Percentiles rank a stretch among this genome's conserved stretches.
Conservation (phyloP, 1,140 invertebrate genomes). For the Drosophila setifemur region DNA sequence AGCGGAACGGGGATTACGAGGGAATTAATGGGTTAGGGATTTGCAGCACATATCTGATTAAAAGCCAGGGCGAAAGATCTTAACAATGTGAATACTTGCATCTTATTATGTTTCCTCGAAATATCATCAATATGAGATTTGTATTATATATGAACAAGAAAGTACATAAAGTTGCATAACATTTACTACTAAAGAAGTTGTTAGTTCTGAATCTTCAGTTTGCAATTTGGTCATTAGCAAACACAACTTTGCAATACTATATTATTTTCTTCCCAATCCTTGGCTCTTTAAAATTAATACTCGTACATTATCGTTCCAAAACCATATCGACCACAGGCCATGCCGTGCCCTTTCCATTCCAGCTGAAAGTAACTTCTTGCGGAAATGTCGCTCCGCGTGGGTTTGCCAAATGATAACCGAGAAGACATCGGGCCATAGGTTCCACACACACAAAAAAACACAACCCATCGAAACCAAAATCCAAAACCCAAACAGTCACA, state of each 20-base stretch:
- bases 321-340: constrained; percentile 46
- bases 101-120: neutral
- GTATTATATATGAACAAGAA: too few relatives aligned
- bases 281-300: constrained; percentile 10
- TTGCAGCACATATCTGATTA: constrained; percentile 2
- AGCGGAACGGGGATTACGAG: constrained; percentile 33
- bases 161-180: too few relatives aligned
- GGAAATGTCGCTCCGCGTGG: constrained; percentile 68
- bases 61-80: neutral
- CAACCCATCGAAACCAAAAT: constrained; percentile 26
- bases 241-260: too few relatives aligned
- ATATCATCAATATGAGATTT: too few relatives aligned
- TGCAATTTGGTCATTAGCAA: too few relatives aligned
- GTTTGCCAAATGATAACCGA: constrained; percentile 69
- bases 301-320: neutral
- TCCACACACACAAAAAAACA: constrained; percentile 24
- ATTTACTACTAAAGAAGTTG: too few relatives aligned
- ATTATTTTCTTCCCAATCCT: neutral
- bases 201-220: too few relatives aligned
- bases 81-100: neutral
- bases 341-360: constrained; percentile 54
- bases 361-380: constrained; percentile 23
- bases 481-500: constrained; percentile 31
- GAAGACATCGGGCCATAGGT: constrained; percentile 62
- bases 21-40: constrained; percentile 31